phyloP scores from a whole-genome alignment of 2,888 invertebrate genomes.

The Tiliacea citrago region DNA sequence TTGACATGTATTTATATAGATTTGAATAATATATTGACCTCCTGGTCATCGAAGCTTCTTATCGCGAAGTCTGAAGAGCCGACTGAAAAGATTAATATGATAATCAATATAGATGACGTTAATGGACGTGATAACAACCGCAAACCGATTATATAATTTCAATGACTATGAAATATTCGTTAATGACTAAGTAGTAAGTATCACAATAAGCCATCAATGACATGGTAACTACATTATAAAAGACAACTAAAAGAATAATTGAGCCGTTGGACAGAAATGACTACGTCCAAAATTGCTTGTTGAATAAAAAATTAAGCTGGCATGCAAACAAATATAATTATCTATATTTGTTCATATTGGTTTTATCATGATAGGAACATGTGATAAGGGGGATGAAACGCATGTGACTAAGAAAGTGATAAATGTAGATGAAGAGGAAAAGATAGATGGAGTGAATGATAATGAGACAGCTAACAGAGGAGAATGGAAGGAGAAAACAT shows the following conservation, averaged over 20 bases:
- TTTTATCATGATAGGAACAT: too few species aligned
- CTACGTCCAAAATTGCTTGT: neutral
- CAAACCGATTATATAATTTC: neutral
- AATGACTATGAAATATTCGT: slow-evolving; percentile 2
- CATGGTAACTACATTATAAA: slow-evolving; percentile 14
- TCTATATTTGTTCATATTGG: neutral
- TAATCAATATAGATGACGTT: neutral
- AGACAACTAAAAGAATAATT: neutral
- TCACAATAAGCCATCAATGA: slow-evolving; percentile 20
- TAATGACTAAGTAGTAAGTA: neutral
- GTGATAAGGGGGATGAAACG: neutral
- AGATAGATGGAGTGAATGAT: neutral
- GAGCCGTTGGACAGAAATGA: neutral
- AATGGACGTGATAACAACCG: neutral
- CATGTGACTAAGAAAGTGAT: neutral
- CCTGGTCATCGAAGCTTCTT: slow-evolving; percentile 3
- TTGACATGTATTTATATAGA: neutral
- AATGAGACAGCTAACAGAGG: neutral
- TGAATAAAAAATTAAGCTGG: neutral
- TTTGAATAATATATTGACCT: neutral
- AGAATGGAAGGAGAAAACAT: neutral
- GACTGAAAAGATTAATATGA: slow-evolving; percentile 38
- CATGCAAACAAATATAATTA: neutral
- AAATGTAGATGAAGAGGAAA: neutral
- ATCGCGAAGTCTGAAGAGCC: slow-evolving; percentile 17